phyloP scores from a whole-genome alignment of 2,797 vertebrate genomes.

The Microctenopoma steveboyesi region DNA sequence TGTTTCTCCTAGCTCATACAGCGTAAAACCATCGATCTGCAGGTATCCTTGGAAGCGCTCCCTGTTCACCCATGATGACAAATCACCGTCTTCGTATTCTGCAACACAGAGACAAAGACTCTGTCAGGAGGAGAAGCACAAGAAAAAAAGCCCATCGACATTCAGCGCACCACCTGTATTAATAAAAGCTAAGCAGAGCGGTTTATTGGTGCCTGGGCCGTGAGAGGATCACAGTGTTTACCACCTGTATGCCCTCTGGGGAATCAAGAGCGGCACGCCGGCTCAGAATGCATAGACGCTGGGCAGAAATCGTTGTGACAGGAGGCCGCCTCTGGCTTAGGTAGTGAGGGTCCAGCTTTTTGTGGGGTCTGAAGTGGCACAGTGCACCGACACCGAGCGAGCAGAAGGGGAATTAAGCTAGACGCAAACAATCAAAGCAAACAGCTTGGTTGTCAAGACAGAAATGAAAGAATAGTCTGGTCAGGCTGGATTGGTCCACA shows the following conservation, averaged over 20 bases:
- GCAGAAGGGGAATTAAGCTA: slow-evolving; percentile 31
- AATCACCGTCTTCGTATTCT: slow-evolving; percentile 95
- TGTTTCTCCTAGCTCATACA: slow-evolving; percentile 97
- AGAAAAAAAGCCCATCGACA: slow-evolving; percentile 38
- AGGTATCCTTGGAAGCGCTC: slow-evolving; percentile 97
- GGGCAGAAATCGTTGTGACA: slow-evolving; percentile 53
- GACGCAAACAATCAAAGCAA: slow-evolving; percentile 32
- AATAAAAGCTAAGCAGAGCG: slow-evolving; percentile 41
- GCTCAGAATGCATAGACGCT: slow-evolving; percentile 21
- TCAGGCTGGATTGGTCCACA: not conserved
- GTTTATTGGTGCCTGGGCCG: slow-evolving; percentile 46
- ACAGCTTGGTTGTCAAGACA: slow-evolving; percentile 3
- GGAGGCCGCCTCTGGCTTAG: slow-evolving; percentile 33
- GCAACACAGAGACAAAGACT: slow-evolving; percentile 47
- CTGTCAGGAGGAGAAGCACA: slow-evolving; percentile 32
- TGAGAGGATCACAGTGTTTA: slow-evolving; percentile 58
- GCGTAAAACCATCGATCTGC: slow-evolving; percentile 91
- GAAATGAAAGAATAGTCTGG: slow-evolving; percentile 15
- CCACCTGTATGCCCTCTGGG: slow-evolving; percentile 15
- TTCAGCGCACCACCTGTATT: slow-evolving; percentile 32
- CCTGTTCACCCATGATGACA: slow-evolving; percentile 94
- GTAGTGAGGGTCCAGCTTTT: slow-evolving; percentile 23
- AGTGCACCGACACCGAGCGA: slow-evolving; percentile 17
- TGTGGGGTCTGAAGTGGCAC: slow-evolving; percentile 23
- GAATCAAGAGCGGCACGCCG: slow-evolving; percentile 30